Conservation (phyloP, 2,888 invertebrate genomes). For the Vesta saturnalis region DNA sequence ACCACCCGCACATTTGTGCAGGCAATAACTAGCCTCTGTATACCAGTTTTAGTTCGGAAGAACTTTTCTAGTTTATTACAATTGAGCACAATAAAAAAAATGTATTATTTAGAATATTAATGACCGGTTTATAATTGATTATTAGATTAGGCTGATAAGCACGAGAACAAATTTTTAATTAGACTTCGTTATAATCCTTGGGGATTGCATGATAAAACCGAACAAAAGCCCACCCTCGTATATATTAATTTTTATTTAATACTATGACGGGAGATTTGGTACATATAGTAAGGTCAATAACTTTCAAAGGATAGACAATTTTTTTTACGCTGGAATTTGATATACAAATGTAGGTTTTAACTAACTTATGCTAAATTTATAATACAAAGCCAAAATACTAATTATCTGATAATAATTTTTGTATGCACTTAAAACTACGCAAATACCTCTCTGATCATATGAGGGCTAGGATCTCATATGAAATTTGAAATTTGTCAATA, state of each 20-base stretch:
- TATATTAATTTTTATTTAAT: slow-evolving; percentile 36
- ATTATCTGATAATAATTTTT: slow-evolving; percentile 5
- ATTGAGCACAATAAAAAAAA: not conserved
- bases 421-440: not conserved
- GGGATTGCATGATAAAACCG: slow-evolving; percentile 33
- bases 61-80: no score
- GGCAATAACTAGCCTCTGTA: no score
- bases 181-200: slow-evolving; percentile 33
- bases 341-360: no score
- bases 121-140: slow-evolving; percentile 4
- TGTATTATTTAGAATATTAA: not conserved
- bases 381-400: no score
- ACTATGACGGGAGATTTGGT: slow-evolving; percentile 14
- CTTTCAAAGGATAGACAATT: slow-evolving; percentile 7
- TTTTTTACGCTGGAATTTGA: no score
- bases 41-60: no score
- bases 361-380: no score
- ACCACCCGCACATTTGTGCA: no score
- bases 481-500: slow-evolving; percentile 54
- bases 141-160: slow-evolving; percentile 18
- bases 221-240: slow-evolving; percentile 29
- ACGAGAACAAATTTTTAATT: slow-evolving; percentile 36
- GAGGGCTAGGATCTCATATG: slow-evolving; percentile 43
- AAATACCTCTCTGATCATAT: slow-evolving; percentile 23
- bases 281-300: slow-evolving; percentile 23